phyloP scores from a whole-genome alignment of 2,797 vertebrate genomes.

The Micrastur ruficollis region DNA sequence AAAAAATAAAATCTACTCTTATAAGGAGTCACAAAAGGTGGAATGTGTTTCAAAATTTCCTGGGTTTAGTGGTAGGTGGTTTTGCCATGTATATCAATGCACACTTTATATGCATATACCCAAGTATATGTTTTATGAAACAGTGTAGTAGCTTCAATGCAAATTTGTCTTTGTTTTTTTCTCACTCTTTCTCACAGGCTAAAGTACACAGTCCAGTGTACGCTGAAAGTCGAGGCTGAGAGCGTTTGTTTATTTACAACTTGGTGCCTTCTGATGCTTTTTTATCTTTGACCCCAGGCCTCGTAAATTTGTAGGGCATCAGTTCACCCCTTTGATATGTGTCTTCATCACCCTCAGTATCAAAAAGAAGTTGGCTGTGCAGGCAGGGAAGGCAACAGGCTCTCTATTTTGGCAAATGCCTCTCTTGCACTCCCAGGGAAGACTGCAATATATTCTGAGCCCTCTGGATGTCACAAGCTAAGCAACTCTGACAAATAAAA shows the following conservation, averaged over 20 bases:
- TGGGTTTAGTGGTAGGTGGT: not conserved
- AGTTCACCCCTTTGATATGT: not conserved
- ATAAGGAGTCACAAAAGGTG: not conserved
- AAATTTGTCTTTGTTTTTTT: not conserved
- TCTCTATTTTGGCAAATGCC: not conserved
- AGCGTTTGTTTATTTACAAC: constrained; percentile 5
- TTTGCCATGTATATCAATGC: not conserved
- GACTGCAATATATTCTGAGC: not conserved
- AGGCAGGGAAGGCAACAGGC: not conserved
- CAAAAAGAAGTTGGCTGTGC: not conserved
- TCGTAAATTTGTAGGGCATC: not conserved
- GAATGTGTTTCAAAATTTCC: not conserved
- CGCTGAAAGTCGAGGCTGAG: not conserved
- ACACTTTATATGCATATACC: not conserved
- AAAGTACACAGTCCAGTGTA: not conserved
- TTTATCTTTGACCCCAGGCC: constrained; percentile 12
- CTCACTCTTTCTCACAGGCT: not conserved
- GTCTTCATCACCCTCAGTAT: not conserved
- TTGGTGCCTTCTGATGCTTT: not conserved
- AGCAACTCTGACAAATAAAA: constrained; percentile 17
- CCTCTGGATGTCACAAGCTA: constrained; percentile 1
- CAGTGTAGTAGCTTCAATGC: not conserved
- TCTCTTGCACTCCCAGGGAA: not conserved
- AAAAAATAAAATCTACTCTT: not conserved
- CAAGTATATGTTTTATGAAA: not conserved